These are phyloP conservation scores for Sparus aurata DNA, from an alignment of 2,797 vertebrate genomes.

Conservation along the genomic window DNA sequence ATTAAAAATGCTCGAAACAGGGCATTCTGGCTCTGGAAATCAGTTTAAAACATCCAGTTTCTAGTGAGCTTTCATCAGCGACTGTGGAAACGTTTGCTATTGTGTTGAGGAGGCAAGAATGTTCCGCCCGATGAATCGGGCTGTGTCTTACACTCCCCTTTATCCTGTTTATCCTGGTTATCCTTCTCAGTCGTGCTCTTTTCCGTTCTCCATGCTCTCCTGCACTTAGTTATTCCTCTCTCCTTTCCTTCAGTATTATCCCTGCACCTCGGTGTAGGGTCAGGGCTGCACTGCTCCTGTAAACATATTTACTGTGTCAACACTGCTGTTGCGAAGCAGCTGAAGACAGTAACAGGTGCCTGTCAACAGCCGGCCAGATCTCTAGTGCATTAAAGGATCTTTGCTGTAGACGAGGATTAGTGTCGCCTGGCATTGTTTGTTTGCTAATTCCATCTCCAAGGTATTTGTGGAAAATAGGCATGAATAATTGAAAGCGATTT, in stretches of 20 bases:
- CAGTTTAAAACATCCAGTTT: constrained; percentile 41
- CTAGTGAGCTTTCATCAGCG: constrained; percentile 52
- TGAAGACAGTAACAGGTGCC: constrained; percentile 84
- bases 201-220: constrained; percentile 50
- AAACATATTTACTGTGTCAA: constrained; percentile 83
- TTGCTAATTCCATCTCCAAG: constrained; percentile 87
- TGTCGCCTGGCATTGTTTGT: constrained; percentile 86
- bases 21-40: constrained; percentile 43
- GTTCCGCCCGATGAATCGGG: constrained; percentile 55
- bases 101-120: constrained; percentile 41
- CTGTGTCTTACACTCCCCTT: constrained; percentile 63
- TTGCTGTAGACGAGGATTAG: constrained; percentile 84
- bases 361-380: constrained; percentile 84
- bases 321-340: constrained; percentile 75
- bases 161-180: constrained; percentile 72
- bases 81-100: constrained; percentile 57
- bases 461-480: constrained; percentile 86
- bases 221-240: constrained; percentile 53
- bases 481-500: constrained; percentile 87
- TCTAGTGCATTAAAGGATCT: constrained; percentile 86
- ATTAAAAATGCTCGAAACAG: constrained; percentile 41
- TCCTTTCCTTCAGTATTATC: constrained; percentile 56
- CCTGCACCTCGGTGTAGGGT: constrained; percentile 63
- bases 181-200: constrained; percentile 53
- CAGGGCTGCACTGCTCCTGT: constrained; percentile 68